These are phyloP conservation scores for Dendropsophus ebraccatus DNA, from an alignment of 2,113 vertebrate species.

Conservation along the genomic window DNA sequence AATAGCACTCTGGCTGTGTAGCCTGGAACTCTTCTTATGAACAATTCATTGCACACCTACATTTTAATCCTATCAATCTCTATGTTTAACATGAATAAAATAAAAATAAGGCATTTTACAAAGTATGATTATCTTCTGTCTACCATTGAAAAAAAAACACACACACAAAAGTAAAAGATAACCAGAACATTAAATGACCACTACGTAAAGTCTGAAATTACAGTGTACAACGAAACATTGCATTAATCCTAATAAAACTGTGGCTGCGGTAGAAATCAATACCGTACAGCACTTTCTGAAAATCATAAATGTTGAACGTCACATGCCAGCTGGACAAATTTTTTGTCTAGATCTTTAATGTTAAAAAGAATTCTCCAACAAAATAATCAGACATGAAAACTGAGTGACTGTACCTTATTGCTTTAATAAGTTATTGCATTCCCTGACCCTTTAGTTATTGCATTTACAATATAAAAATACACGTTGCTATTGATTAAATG, in stretches of 20 bases:
- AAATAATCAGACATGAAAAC: conserved; percentile 63
- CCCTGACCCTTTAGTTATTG: conserved; percentile 89
- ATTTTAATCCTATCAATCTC: no score
- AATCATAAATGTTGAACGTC: conserved; percentile 31
- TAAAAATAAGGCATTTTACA: background rate
- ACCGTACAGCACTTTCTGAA: conserved; percentile 9
- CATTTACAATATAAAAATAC: conserved; percentile 94
- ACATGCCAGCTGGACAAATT: conserved; percentile 39
- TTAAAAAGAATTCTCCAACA: background rate
- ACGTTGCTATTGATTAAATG: conserved; percentile 96
- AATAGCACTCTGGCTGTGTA: background rate
- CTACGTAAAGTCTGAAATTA: background rate
- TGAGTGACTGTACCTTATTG: conserved; percentile 83
- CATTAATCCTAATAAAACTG: conserved; percentile 5
- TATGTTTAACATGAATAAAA: background rate
- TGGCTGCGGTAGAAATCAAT: background rate
- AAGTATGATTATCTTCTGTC: background rate
- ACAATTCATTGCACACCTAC: no score
- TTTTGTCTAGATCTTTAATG: conserved; percentile 59
- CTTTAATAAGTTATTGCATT: conserved; percentile 87
- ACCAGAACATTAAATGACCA: background rate
- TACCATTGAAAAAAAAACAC: background rate
- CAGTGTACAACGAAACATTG: background rate
- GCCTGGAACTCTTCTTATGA: background rate
- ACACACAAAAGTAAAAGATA: background rate